Percentiles rank a stretch among this genome's conserved stretches.
phyloP scores from a whole-genome alignment of 2,797 vertebrate genomes.

The Micromesistius poutassou region DNA sequence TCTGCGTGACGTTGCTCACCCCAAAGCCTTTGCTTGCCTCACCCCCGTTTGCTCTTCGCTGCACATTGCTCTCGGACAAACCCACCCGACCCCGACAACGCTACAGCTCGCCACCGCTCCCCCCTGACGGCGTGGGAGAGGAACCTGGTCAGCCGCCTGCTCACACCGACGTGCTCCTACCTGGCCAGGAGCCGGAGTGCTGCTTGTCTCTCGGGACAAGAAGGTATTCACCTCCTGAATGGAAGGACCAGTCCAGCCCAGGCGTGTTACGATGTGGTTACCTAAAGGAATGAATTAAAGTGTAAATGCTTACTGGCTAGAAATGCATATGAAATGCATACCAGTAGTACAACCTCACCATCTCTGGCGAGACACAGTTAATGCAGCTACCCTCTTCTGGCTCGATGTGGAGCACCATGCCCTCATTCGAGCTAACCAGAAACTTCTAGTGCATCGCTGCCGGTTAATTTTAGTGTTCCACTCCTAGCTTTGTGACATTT shows the following conservation, averaged over 20 bases:
- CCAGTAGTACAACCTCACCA: no score
- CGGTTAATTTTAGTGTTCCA: not conserved
- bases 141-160: slow-evolving; percentile 89
- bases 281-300: not conserved
- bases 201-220: slow-evolving; percentile 82
- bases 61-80: slow-evolving; percentile 43
- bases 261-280: not conserved
- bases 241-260: not conserved
- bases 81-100: slow-evolving; percentile 26
- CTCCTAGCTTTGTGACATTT: not conserved
- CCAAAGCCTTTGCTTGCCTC: slow-evolving; percentile 26
- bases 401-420: not conserved
- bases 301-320: not conserved
- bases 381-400: not conserved
- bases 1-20: slow-evolving; percentile 18
- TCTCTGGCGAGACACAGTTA: not conserved
- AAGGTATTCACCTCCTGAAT: slow-evolving; percentile 72
- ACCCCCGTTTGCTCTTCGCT: slow-evolving; percentile 44
- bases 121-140: slow-evolving; percentile 87
- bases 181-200: slow-evolving; percentile 94
- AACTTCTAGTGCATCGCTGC: not conserved
- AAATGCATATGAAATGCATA: not conserved
- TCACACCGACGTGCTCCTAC: slow-evolving; percentile 91
- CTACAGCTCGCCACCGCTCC: slow-evolving; percentile 61
- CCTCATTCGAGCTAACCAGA: not conserved